Evolutionary conservation across 2,888 invertebrate species (phyloP), one percentile per base, ranked within the genome.

Genomic region (Sisyra nigra): DNA sequence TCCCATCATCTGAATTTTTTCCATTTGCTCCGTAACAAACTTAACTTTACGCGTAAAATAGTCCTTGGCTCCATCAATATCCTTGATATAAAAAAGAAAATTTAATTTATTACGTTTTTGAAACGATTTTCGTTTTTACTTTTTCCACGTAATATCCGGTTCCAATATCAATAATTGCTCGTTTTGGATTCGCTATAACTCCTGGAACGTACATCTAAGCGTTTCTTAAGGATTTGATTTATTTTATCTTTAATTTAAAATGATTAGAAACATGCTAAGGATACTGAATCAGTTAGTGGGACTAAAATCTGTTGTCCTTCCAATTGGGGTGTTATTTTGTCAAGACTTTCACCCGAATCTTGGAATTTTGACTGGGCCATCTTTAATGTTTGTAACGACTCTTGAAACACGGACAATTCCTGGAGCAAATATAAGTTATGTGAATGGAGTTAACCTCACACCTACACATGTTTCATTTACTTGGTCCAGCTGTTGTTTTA

Each of bases 81-180:
- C 76, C 80, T 86, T 54, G 32, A 57, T 51, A 36, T 30, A 48
- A 47, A 46, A 41, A 43, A 33, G 38, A 24, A 8, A 13, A 30
- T 30, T 8, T 31, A 43, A n/a, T 11, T 4, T 6, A 7, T 4
- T 6, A 44, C n/a, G 7, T n/a, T 30, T 30, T 10, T n/a, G 13
- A 24, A 32, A 29, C 37, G 8, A 32, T 30, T 11, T 31, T 5
- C 34, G 18, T 30, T 52, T 54, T 57, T 60, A 87, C 88, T 74
- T 92, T 92, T 63, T 94, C 86, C 14, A 86, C 86, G 67, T 85
- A 97, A 62, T 97, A 97, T 48, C 96, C 93, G 41, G 97, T 96
- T 41, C 97, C 97, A 57, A 97, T 81, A 62, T 97, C 96, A 50
- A 97, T 84, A 24, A 96, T 71, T 42, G 94, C 91, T 60, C 82